Base-by-base conservation (phyloP, 2,797 vertebrate genomes). In the Poeciliopsis presidionis region DNA sequence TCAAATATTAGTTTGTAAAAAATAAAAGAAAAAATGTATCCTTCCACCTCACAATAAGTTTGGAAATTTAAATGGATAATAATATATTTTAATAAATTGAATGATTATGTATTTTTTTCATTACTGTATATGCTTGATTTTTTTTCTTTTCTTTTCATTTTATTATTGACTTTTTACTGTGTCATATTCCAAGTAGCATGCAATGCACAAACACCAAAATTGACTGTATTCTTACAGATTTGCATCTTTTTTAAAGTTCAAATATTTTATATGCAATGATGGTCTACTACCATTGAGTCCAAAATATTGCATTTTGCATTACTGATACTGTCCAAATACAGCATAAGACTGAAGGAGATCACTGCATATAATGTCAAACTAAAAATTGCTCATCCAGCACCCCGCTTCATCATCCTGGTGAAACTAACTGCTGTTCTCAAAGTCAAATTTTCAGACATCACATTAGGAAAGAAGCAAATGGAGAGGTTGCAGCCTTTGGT, bases 401-500 rank as follows among this genome's bases (percentile, higher is more conserved):
- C 46, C n/a, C 22, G 20, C 14, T n/a, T 25, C 25, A 81, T 45
- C 43, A 69, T 65, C 6, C 53, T 59, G 46, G 28, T 57, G 25
- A 73, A 49, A 59, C 70, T 20, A 74, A 16, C 18, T 22, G 80
- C 45, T 76, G 71, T 83, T 67, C 36, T 67, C 36, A 41, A 41
- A 67, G 36, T 41, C 72, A 61, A 12, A 76, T 81, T 85, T 76
- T 45, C 59, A 47, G 76, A 88, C 85, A 85, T 84, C 85, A 83
- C 86, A 81, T 78, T 63, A 28, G 81, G 59, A 73, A 80, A 78
- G 76, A 88, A 85, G 80, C 93, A 94, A 93, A 94, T 90, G 91
- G 92, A 86, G 84, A 82, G 72, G 87, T 86, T 79, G 86, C 82
- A 85, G 87, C 81, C 80, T 88, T 90, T 91, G 92, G 86, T 90